Evolutionary conservation across 2,888 invertebrate genomes (phyloP), one percentile per base, ranked within the genome.

Genomic region (Latheticus oryzae): DNA sequence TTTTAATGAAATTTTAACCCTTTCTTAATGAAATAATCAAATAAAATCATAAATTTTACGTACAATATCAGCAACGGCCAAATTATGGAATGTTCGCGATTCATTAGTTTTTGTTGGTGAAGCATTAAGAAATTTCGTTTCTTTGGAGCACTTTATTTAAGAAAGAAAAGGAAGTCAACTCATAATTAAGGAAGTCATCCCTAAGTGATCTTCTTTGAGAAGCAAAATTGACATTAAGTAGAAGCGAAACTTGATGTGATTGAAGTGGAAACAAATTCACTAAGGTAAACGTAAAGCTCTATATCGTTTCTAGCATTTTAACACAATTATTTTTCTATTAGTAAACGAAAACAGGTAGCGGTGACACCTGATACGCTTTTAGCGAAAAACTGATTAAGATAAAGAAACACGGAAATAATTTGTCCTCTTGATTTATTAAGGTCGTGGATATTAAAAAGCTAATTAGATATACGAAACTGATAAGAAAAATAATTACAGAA

Each of bases 161-260:
- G 23, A 33, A 32, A 45, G 35, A 40, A 40, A 35, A 43, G 45
- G 23, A 28, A 54, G 42, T 23, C 43, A 32, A 32, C 24, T 48
- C 50, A 59, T 62, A 62, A 62, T 60, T 62, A 60, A 38, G 30
- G 24, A 43, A 58, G 60, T 60, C 62, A 60, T 38, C 45, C 57
- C 35, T 61, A 63, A 63, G 63, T 59, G 63, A 54, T 50, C 52
- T 26, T 42, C 60, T 59, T 61, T 59, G 57, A 61, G 50, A 43
- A 45, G 32, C 33, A 30, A 54, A 63, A 63, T 59, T 61, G 61
- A 59, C 60, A 57, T 51, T 63, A 63, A 63, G 59, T 59, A 54
- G 54, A 54, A 42, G 51, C 51, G 60, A 61, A 40, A 54, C 47
- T 54, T 56, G 61, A 61, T 63, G 61, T 59, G 61, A 63, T 63